Evolutionary conservation across 2,797 vertebrate species (phyloP).

Genomic region (Phalloptychus januarius): DNA sequence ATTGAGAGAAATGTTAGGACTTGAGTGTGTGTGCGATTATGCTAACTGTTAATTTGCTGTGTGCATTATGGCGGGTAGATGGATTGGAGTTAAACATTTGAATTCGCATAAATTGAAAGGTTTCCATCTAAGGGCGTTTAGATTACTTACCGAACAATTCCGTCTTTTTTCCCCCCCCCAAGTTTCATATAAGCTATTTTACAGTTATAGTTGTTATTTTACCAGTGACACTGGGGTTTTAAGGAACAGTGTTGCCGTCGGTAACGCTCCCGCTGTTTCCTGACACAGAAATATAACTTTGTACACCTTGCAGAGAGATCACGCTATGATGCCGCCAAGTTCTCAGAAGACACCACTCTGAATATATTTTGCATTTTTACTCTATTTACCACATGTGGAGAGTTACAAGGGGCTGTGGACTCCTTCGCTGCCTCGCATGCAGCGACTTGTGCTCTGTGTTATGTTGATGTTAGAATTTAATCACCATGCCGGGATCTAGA

Average conservation of each 20-base stretch:
- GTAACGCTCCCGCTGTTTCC: neutral
- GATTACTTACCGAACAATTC: neutral
- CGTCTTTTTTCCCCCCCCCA: neutral
- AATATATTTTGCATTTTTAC: neutral
- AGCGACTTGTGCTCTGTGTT: neutral
- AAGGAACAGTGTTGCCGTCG: slow-evolving; percentile 15
- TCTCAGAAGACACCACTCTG: slow-evolving; percentile 3
- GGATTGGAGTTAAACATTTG: neutral
- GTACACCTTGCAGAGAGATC: neutral
- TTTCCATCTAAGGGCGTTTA: no score
- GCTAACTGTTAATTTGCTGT: neutral
- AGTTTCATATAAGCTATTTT: neutral
- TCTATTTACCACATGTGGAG: slow-evolving; percentile 8
- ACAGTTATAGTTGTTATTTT: neutral
- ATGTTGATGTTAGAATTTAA: neutral
- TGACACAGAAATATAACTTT: slow-evolving; percentile 12
- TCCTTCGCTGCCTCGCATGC: neutral
- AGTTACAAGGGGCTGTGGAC: neutral
- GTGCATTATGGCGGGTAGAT: neutral
- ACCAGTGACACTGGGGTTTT: neutral
- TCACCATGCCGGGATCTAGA: neutral
- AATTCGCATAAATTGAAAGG: neutral
- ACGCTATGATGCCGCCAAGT: neutral
- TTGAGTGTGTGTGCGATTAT: neutral
- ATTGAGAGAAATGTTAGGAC: no score